Evolutionary conservation across 2,797 vertebrate genomes (phyloP).

Genomic region (Threskiornis aethiopicus): DNA sequence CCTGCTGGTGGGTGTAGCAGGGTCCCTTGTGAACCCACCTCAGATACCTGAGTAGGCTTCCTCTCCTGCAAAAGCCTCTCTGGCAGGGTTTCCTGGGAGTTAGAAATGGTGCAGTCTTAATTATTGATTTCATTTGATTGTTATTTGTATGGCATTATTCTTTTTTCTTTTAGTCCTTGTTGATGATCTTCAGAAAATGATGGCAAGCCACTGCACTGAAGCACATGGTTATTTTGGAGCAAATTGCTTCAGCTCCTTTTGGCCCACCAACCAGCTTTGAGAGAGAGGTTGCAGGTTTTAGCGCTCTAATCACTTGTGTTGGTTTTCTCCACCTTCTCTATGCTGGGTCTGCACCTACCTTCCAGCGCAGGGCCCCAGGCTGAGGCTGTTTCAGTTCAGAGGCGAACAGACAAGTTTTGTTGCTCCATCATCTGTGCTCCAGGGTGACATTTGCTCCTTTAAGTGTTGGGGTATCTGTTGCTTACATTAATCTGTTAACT

Average conservation of each 20-base stretch:
- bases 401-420: background rate
- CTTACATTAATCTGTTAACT: background rate
- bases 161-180: background rate
- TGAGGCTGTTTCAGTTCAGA: background rate
- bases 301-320: rapidly evolving
- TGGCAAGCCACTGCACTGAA: background rate
- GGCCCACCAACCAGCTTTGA: background rate
- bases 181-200: background rate
- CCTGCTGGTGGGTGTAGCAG: background rate
- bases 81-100: background rate
- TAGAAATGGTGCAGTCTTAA: background rate
- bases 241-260: background rate
- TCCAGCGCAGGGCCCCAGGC: background rate
- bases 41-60: background rate
- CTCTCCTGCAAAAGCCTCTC: background rate
- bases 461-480: background rate
- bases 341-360: background rate
- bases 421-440: background rate
- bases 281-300: background rate
- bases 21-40: background rate
- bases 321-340: background rate
- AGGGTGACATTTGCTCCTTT: background rate
- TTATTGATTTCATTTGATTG: background rate
- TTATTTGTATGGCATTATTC: background rate
- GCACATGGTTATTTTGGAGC: background rate